Base-by-base conservation (phyloP, 2,797 vertebrate species). In the Monodelphis domestica region DNA sequence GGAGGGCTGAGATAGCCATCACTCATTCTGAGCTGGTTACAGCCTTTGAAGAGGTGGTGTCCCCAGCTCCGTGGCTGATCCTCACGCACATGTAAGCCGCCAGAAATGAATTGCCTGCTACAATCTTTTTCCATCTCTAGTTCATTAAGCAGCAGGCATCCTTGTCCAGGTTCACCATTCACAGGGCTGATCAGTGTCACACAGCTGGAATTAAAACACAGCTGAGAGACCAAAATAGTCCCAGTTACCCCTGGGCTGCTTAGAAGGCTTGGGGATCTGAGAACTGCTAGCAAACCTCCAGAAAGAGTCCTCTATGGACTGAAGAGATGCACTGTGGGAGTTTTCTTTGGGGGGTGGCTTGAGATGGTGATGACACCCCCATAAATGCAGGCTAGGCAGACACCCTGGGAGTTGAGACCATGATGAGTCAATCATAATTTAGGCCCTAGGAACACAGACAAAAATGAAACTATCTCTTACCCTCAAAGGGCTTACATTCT, bases 121-220 rank as follows among this genome's bases (percentile, higher is more conserved):
- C 88, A 51, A 93, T 54, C 57, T 29, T 0, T 88, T 51, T 93
- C 89, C 14, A 9, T 52, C 89, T 91, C 90, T 50, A 84, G 91
- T 90, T 93, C 95, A 91, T 95, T 91, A 50, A 53, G 28, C 56
- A 89, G 89, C 84, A 38, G 89, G 90, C 15, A 1, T 78, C 59
- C 91, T 88, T 30, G 70, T 93, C 93, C 91, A 92, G 21, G 70
- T 63, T 78, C 92, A 24, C 93, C 89, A 55, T 30, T 57, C 91
- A 91, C 56, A n/a, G 91, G 50, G 57, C 59, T 29, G 53, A 93
- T 70, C 63, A 55, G 4, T 28, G 6, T 89, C 94, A 91, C 78
- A 87, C 70, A 91, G 94, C 93, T 70, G 59, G 90, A 93, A 96
- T 89, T 78, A 94, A 94, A 52, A 53, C 88, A 54, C 53, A 21